phyloP scores from a whole-genome alignment of 2,113 vertebrate species.

The Mustelus asterias region DNA sequence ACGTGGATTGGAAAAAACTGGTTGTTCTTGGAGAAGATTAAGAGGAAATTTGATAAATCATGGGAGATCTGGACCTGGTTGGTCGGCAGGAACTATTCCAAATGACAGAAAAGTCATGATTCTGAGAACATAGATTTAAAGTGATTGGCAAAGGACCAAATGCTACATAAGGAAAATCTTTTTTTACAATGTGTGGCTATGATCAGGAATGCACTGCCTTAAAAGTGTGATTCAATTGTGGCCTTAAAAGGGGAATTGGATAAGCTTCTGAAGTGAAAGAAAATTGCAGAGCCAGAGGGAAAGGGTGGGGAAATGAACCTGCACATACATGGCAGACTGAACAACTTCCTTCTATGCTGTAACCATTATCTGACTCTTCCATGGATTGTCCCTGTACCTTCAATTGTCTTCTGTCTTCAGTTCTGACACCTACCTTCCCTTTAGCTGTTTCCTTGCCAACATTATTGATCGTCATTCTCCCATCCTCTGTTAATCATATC shows the following conservation, averaged over 20 bases:
- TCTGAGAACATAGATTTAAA: background rate
- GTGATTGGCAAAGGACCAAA: background rate
- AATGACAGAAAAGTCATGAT: background rate
- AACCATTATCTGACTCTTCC: background rate
- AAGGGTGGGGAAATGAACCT: no score
- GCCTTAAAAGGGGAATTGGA: no score
- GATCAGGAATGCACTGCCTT: background rate
- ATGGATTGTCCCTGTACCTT: background rate
- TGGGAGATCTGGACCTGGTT: background rate
- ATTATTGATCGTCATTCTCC: background rate
- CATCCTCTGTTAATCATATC: background rate
- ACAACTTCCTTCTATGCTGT: no score
- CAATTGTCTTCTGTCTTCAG: background rate
- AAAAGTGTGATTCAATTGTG: background rate
- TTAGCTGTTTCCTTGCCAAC: background rate
- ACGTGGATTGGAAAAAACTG: background rate
- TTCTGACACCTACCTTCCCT: background rate
- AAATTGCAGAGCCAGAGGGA: no score
- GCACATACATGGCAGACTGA: no score
- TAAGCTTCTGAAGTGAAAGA: no score
- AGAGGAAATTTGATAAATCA: background rate
- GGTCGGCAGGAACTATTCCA: background rate
- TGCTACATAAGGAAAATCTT: background rate
- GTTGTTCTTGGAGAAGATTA: background rate
- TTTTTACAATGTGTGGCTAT: background rate